A percentile compares a stretch with the other conserved stretches of the same genome.
Evolutionary conservation across 2,888 invertebrate genomes (phyloP).

Genomic region (Malthinus seriepunctatus): DNA sequence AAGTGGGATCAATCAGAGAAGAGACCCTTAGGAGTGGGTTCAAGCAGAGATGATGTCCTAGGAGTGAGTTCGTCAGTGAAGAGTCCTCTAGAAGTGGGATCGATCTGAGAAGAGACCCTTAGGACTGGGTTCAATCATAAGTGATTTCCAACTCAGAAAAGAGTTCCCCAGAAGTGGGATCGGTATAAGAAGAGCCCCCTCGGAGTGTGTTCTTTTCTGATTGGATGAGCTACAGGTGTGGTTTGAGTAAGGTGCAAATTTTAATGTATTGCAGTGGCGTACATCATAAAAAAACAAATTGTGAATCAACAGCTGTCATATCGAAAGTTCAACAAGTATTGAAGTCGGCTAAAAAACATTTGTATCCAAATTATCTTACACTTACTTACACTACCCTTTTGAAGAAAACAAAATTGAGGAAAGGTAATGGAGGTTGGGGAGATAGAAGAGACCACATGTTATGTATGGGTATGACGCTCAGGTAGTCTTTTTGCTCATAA

Average conservation of each 20-base stretch:
- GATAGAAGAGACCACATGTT: conserved; percentile 84
- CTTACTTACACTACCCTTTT: conserved; percentile 68
- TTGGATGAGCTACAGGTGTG: background rate
- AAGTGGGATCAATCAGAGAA: too few relatives aligned
- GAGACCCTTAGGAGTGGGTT: too few relatives aligned
- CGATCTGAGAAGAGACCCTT: too few relatives aligned
- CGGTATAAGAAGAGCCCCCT: too few relatives aligned
- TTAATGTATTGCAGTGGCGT: conserved; percentile 73
- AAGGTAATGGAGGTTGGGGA: conserved; percentile 98
- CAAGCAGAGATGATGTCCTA: too few relatives aligned
- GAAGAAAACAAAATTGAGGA: conserved; percentile 75
- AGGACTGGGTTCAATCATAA: too few relatives aligned
- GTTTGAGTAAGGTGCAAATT: background rate
- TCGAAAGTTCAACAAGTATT: conserved; percentile 82
- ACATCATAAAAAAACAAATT: conserved; percentile 92
- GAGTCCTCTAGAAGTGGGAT: too few relatives aligned
- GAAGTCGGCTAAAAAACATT: conserved; percentile 69
- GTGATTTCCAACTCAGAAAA: too few relatives aligned
- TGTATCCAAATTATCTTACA: conserved; percentile 72
- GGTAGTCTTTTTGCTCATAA: conserved; percentile 24
- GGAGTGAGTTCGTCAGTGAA: too few relatives aligned
- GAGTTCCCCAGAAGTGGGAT: too few relatives aligned
- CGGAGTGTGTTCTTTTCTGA: too few relatives aligned
- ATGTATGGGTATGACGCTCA: conserved; percentile 73
- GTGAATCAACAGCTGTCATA: conserved; percentile 82